These are phyloP conservation scores for Mycteria americana DNA, from an alignment of 2,797 vertebrate genomes.

Conservation along the genomic window DNA sequence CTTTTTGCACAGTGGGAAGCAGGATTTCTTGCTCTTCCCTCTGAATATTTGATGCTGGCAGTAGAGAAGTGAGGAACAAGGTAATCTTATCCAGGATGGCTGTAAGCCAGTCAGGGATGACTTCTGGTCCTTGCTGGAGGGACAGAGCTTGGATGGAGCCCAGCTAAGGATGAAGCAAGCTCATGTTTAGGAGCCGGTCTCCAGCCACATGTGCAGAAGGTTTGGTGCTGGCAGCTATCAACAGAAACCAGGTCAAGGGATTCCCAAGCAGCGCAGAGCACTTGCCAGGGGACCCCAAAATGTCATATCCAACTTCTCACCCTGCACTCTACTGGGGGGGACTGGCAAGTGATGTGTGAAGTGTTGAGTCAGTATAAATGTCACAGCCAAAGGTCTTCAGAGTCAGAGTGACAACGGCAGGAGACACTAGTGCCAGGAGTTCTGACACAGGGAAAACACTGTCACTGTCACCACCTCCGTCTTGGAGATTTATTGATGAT, in stretches of 20 bases:
- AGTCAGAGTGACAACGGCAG: constrained; percentile 44
- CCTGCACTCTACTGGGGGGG: background rate
- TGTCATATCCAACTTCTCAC: constrained; percentile 44
- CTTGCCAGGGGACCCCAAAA: constrained; percentile 1
- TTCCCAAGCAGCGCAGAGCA: background rate
- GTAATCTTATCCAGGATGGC: background rate
- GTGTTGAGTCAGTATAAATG: constrained; percentile 44
- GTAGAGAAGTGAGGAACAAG: background rate
- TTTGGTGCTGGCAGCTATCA: fast-evolving
- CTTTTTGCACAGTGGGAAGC: background rate
- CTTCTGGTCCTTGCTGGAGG: background rate
- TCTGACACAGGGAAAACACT: constrained; percentile 44
- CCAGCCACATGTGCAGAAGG: background rate
- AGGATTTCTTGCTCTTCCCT: background rate
- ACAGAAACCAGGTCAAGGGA: background rate
- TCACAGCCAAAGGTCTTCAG: constrained; percentile 25
- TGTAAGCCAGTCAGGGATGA: background rate
- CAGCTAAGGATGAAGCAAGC: background rate
- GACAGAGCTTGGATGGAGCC: background rate
- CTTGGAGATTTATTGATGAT: constrained; percentile 61
- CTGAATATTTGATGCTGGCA: background rate
- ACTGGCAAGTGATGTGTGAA: background rate
- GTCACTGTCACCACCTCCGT: constrained; percentile 32
- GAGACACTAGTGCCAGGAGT: constrained; percentile 34
- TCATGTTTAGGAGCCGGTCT: background rate